Conservation (phyloP, 2,888 invertebrate genomes). For the Lysandra coridon region DNA sequence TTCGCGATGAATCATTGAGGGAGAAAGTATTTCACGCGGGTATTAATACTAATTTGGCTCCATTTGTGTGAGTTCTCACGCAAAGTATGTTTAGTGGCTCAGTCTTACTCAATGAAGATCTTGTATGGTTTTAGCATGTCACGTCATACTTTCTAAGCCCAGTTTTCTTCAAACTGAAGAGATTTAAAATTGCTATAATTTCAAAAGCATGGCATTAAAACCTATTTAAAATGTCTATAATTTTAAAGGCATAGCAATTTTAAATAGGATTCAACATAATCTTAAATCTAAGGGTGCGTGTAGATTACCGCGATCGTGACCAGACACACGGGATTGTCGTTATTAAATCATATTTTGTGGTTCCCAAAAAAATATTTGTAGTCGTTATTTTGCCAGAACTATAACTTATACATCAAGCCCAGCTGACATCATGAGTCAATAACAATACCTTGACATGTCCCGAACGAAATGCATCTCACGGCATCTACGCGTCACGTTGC, state of each 20-base stretch:
- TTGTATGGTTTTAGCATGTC: not conserved
- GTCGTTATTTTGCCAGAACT: too few species aligned
- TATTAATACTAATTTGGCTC: not conserved
- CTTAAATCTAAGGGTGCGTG: too few species aligned
- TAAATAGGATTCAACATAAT: not conserved
- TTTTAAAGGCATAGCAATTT: not conserved
- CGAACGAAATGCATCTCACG: too few species aligned
- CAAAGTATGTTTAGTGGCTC: not conserved
- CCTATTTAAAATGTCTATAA: not conserved
- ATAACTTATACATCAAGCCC: too few species aligned
- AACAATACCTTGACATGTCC: too few species aligned
- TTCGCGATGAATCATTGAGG: conserved; percentile 4
- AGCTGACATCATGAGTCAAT: too few species aligned
- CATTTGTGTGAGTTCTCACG: not conserved
- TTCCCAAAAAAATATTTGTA: too few species aligned
- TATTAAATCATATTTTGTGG: too few species aligned
- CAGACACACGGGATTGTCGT: too few species aligned
- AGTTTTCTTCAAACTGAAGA: not conserved
- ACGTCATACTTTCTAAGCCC: conserved; percentile 4
- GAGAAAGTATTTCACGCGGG: conserved; percentile 16
- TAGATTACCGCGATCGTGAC: too few species aligned
- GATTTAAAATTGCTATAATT: not conserved
- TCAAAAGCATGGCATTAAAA: not conserved
- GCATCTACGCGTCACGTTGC: too few species aligned
- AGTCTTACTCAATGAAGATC: not conserved